Conservation (phyloP, 1,140 invertebrate species). For the Harlomillsia oculata region DNA sequence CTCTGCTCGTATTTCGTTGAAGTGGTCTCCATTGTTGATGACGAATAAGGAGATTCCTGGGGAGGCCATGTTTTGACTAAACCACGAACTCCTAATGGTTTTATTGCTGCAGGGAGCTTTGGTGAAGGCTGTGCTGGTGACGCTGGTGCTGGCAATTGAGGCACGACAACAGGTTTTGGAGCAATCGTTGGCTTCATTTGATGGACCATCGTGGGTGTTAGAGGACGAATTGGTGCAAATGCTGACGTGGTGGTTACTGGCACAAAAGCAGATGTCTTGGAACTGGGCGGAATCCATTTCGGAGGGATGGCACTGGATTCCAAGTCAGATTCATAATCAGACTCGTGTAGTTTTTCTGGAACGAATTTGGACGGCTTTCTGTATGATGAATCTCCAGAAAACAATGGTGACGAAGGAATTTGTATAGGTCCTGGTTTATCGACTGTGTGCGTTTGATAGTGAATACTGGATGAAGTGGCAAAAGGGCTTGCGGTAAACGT, state of each 20-base stretch:
- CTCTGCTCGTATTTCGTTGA: too few species aligned
- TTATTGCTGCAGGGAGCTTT: constrained; percentile 30
- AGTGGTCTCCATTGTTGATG: constrained; percentile 39
- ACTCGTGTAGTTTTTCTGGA: constrained; percentile 56
- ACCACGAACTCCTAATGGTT: constrained; percentile 41
- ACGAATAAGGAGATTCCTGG: constrained; percentile 38
- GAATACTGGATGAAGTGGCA: too few species aligned
- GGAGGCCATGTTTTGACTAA: constrained; percentile 39
- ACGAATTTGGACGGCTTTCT: constrained; percentile 50
- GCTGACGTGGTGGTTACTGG: not conserved
- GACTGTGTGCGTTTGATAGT: too few species aligned
- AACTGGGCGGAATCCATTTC: constrained; percentile 49
- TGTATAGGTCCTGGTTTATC: too few species aligned
- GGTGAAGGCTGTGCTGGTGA: constrained; percentile 40
- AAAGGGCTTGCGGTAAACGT: too few species aligned
- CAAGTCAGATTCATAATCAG: constrained; percentile 65
- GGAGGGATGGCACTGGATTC: constrained; percentile 51
- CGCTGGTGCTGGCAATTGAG: constrained; percentile 38
- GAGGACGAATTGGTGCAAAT: too few species aligned
- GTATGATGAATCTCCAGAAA: too few species aligned
- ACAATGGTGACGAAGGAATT: too few species aligned
- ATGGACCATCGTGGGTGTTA: too few species aligned
- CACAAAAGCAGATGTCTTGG: constrained; percentile 37
- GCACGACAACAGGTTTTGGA: not conserved
- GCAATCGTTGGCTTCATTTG: not conserved